These are phyloP conservation scores for Halichoerus grypus DNA, from an alignment of 2,113 vertebrate genomes.

Conservation along the genomic window DNA sequence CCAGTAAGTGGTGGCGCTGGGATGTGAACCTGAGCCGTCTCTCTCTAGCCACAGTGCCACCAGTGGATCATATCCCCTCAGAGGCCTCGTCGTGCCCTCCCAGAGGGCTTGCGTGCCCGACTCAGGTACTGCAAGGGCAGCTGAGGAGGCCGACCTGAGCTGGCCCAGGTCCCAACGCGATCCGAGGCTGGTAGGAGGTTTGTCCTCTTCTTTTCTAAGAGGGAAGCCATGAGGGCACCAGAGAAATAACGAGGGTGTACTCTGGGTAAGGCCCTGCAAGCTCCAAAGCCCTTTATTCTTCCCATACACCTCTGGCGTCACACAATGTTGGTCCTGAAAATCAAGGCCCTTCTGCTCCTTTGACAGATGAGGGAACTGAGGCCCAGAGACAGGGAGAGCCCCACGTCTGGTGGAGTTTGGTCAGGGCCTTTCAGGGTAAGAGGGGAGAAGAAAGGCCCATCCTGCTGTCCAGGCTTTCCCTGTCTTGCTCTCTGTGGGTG, in stretches of 20 bases:
- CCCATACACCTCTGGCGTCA: accelerated
- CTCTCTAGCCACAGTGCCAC: accelerated
- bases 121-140: background rate
- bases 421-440: too few relatives aligned
- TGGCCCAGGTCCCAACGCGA: accelerated
- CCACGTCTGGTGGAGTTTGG: background rate
- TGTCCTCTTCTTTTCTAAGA: background rate
- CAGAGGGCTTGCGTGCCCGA: background rate
- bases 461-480: accelerated
- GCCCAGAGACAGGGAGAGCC: background rate
- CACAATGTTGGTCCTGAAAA: background rate
- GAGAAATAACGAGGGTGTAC: background rate
- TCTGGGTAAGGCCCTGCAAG: accelerated
- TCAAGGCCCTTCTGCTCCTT: background rate
- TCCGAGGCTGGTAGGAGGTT: background rate
- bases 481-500: background rate
- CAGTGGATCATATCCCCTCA: accelerated
- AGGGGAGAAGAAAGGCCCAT: accelerated
- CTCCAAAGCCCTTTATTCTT: background rate
- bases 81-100: background rate
- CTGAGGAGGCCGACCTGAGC: background rate
- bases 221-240: accelerated
- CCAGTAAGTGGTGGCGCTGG: background rate
- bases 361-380: background rate
- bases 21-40: background rate